Base-by-base conservation (phyloP, 2,113 vertebrate genomes). In the Clupea harengus region DNA sequence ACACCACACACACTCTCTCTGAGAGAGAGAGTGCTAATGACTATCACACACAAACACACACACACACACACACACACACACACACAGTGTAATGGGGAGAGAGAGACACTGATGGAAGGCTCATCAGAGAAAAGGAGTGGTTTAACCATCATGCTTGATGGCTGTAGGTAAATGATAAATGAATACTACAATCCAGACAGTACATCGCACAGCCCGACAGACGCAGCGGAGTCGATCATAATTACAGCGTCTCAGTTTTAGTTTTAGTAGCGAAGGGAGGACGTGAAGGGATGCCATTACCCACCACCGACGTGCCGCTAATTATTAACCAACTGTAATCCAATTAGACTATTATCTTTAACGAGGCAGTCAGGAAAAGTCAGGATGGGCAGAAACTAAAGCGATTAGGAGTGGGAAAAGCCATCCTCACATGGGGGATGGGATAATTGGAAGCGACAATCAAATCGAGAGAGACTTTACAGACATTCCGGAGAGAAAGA, bases 311-410 rank as follows among this genome's bases (percentile, higher is more conserved):
- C 47, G 78, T 45, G 52, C 25, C 49, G 7, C 60, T 46, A 85
- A 82, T 85, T 81, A 89, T 87, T 78, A 86, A 86, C 64, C 46
- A 45, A 87, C 83, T 49, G 80, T 82, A 82, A 87, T 90, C 67
- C 88, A 89, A 89, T 87, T 86, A 88, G 28, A 82, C 83, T 44
- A 83, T 85, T 83, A 87, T 83, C 87, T 52, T 52, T 1, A 4
- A 47, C 81, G 52, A 88, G 64, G 25, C 17, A 22, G 50, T 57
- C 75, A 25, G 50, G 82, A 84, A 49, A 13, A 25, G 15, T 49
- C 64, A 47, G 49, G 32, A 46, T n/a, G 75, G 49, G 44, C n/a
- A 18, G 39, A 45, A 22, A 49, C 22, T 15, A 81, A 80, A 84
- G 78, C 49, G 20, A 45, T 45, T 45, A 84, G 25, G 57, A 81